Evolutionary conservation across 2,888 invertebrate species (phyloP), one percentile per base, ranked within the genome.

Genomic region (Allacma fusca): DNA sequence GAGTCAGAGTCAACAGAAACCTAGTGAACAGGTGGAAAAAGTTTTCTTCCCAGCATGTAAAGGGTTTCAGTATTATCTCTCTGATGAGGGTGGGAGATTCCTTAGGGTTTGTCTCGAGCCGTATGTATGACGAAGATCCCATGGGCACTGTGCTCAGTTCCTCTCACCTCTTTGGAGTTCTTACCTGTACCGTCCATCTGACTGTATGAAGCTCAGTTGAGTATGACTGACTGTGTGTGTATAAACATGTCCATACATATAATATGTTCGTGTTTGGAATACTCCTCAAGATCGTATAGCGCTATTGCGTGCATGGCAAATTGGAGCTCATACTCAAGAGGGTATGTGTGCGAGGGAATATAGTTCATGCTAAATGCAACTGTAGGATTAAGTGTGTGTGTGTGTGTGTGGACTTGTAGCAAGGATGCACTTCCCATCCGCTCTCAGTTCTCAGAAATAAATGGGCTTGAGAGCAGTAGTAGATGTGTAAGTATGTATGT

Each of bases 61-160:
- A 44, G 44, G 69, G 69, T 69, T 50, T 50, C 50, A 9, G 50
- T 50, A 50, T 5, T 16, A n/a, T 13, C 19, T 50, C 40, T 9
- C 24, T 69, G 69, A 69, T 34, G 69, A 44, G 69, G 34, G 43
- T 69, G 69, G 69, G 44, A 44, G 69, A 69, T 69, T 69, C 69
- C 69, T 69, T 44, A 23, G 69, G 69, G 40, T 62, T 24, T 62
- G 23, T 13, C 62, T 62, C 50, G 16, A 19, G 50, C n/a, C 19
- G 50, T 50, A 12, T 50, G 40, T 40, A 40, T 40, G 40, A 9
- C 7, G 40, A 40, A 40, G 13, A 40, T 13, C 50, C 50, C 19
- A 50, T 34, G 34, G 5, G 50, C 50, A 50, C 50, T 16, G 1
- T 34, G 16, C 16, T 19, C 50, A 50, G 50, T 50, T 50, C 50